phyloP scores from a whole-genome alignment of 2,888 invertebrate genomes.

The Parnassius orleans region DNA sequence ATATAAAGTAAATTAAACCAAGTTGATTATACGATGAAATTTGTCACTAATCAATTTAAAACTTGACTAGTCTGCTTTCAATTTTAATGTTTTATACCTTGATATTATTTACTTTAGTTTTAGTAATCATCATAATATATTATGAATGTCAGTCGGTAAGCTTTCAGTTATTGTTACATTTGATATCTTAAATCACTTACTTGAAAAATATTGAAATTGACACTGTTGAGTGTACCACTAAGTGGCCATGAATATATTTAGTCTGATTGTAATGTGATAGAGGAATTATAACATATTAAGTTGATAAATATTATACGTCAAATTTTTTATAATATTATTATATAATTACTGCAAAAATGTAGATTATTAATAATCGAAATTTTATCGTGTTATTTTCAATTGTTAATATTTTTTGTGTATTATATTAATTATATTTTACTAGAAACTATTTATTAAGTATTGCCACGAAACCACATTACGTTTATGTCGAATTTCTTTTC shows the following conservation, averaged over 20 bases:
- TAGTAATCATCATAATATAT: too few species aligned
- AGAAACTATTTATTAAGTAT: slow-evolving; percentile 22
- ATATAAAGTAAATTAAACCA: too few species aligned
- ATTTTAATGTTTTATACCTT: too few species aligned
- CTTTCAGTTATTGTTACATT: too few species aligned
- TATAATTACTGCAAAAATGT: slow-evolving; percentile 2
- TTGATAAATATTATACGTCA: slow-evolving; percentile 19
- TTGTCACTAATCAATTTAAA: too few species aligned
- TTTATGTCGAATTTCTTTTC: not conserved
- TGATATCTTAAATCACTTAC: too few species aligned
- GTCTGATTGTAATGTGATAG: slow-evolving; percentile 52
- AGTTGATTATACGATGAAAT: too few species aligned
- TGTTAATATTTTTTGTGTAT: slow-evolving; percentile 16
- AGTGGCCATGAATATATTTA: slow-evolving; percentile 32
- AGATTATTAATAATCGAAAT: slow-evolving; percentile 10
- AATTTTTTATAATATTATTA: not conserved
- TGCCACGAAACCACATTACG: not conserved
- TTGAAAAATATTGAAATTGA: not conserved
- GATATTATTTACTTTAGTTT: too few species aligned
- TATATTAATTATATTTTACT: not conserved
- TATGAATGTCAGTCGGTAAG: too few species aligned
- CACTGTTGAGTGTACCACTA: slow-evolving; percentile 6
- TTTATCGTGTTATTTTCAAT: slow-evolving; percentile 9
- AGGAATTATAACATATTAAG: slow-evolving; percentile 4
- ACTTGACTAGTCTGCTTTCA: too few species aligned